Base-by-base conservation (phyloP, 1,140 invertebrate species). In the Diachasmimorpha longicaudata region DNA sequence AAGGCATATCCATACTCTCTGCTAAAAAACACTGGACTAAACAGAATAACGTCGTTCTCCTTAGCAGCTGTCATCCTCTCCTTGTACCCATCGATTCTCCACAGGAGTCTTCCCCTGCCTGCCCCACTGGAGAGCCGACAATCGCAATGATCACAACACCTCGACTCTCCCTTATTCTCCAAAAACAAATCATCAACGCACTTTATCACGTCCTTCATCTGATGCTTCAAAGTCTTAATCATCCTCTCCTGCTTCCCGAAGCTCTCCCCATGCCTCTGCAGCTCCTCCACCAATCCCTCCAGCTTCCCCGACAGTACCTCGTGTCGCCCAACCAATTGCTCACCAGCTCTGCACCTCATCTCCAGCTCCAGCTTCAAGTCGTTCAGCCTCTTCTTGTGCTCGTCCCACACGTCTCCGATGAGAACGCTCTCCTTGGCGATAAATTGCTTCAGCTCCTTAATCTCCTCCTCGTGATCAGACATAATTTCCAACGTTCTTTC, bases 1-100 rank as follows among this genome's bases (percentile, higher is more conserved):
- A 95, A 78, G 1, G 92, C 92, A 83, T 94, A 95, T n/a, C 93
- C 93, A 79, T 92, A 94, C 76, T 92, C 91, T 79, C 90, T 91
- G 16, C 92, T 92, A 11, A 91, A 90, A 82, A 95, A 94, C 69
- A 92, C 85, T 1, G 93, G 91, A 82, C 93, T 93, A 48, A 90
- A 90, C 0, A 94, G 78, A 0, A 91, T 89, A 0, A 87, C 86
- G 66, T 92, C 90, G n/a, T 90, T 92, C 36, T 92, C 91, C 76
- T 91, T 93, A 0, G 93, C 91, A 19, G 91, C 91, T 36, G 91
- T 91, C 87, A 95, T 90, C 78, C 93, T 92, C 13, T 91, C 86
- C 1, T 90, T 84, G 78, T 92, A 93, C 68, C 92, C 89, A 77
- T 91, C 91, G 75, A 95, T 93, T 79, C 91, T 89, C 93, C 93